phyloP scores from a whole-genome alignment of 2,113 vertebrate species.

The Cavia porcellus region DNA sequence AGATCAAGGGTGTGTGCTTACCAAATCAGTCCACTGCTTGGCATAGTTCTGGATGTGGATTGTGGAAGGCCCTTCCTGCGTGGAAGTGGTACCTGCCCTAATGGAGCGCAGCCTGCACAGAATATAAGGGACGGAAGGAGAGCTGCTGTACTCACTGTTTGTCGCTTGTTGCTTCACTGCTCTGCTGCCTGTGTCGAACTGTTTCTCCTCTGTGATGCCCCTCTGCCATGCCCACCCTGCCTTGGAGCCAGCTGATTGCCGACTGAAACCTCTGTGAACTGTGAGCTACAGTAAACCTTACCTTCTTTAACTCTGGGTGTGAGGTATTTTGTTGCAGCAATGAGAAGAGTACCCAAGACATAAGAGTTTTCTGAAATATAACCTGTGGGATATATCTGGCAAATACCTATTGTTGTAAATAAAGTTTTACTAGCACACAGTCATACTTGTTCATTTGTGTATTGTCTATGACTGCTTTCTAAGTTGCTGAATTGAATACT shows the following conservation, averaged over 20 bases:
- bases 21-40: neutral
- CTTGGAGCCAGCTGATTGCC: neutral
- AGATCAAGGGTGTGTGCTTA: neutral
- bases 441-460: neutral
- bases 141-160: neutral
- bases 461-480: neutral
- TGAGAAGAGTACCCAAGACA: neutral
- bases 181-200: neutral
- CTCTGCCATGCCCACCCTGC: neutral
- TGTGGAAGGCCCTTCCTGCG: neutral
- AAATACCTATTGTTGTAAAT: neutral
- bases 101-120: neutral
- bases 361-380: neutral
- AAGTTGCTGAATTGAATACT: neutral
- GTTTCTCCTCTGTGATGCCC: neutral
- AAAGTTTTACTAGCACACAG: conserved; percentile 31
- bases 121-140: neutral
- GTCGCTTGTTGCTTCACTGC: neutral
- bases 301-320: neutral
- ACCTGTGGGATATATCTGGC: neutral
- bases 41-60: neutral
- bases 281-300: neutral
- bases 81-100: neutral
- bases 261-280: neutral
- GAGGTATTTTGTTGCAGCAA: neutral